Evolutionary conservation across 1,140 invertebrate species (phyloP).

Genomic region (Heliconius melpomene): DNA sequence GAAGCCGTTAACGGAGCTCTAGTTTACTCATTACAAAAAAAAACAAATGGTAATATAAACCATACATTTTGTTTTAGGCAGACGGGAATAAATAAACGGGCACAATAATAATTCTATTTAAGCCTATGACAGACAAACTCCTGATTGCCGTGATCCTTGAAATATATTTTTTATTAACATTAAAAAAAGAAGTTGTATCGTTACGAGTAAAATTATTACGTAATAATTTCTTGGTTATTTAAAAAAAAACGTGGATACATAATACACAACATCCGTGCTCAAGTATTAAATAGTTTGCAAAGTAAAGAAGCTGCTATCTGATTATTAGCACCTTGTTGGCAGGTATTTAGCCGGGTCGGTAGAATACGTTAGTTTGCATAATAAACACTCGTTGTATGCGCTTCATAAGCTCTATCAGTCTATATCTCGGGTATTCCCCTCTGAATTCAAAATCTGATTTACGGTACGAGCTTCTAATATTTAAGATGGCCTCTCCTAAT

Average conservation of each 20-base stretch:
- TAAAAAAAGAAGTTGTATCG: too few species aligned
- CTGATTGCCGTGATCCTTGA: background rate
- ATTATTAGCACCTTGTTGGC: slow-evolving; percentile 32
- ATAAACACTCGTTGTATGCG: slow-evolving; percentile 54
- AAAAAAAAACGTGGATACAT: background rate
- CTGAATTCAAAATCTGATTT: slow-evolving; percentile 57
- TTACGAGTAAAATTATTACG: too few species aligned
- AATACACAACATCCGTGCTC: background rate
- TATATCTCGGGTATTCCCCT: slow-evolving; percentile 45
- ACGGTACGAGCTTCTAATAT: slow-evolving; percentile 58
- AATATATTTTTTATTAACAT: too few species aligned
- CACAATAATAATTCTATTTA: too few species aligned
- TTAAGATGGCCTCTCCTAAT: slow-evolving; percentile 58
- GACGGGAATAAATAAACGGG: too few species aligned
- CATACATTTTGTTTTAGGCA: too few species aligned
- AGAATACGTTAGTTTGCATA: slow-evolving; percentile 40
- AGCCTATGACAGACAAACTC: too few species aligned
- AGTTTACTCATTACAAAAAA: too few species aligned
- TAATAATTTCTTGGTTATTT: background rate
- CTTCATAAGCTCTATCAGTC: slow-evolving; percentile 45
- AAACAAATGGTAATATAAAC: too few species aligned
- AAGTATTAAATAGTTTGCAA: slow-evolving; percentile 2
- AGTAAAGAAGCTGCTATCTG: slow-evolving; percentile 26
- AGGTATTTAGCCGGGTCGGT: slow-evolving; percentile 30
- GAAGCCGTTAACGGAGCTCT: too few species aligned